Evolutionary conservation across 2,113 vertebrate genomes (phyloP).

Genomic region (Rhagologus leucostigma): DNA sequence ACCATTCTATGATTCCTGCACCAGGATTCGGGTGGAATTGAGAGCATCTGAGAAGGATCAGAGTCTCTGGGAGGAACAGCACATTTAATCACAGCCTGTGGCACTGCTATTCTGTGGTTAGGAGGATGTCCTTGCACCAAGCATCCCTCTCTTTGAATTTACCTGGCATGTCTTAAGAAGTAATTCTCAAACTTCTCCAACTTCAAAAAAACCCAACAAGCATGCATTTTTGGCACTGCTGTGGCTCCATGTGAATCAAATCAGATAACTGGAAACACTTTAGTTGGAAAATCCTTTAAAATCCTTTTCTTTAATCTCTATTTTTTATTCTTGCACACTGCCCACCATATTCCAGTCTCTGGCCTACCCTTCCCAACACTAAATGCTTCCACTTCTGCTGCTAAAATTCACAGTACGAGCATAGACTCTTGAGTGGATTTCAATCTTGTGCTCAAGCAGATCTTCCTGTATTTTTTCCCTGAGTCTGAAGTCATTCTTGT

Average conservation of each 20-base stretch:
- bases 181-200: not conserved
- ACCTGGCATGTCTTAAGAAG: constrained; percentile 26
- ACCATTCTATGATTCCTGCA: not conserved
- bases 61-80: not conserved
- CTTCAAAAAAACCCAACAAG: not conserved
- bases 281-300: constrained; percentile 33
- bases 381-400: not conserved
- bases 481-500: constrained; percentile 55
- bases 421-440: constrained; percentile 5
- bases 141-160: not conserved
- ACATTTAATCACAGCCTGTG: not conserved
- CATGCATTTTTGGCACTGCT: constrained; percentile 3
- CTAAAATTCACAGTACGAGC: constrained; percentile 16
- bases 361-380: not conserved
- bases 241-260: constrained; percentile 30
- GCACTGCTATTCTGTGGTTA: not conserved
- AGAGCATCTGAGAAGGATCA: not conserved
- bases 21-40: not conserved
- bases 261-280: constrained; percentile 51
- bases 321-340: not conserved
- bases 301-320: not conserved
- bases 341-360: not conserved
- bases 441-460: not conserved
- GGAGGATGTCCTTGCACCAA: not conserved
- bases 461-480: not conserved